A percentile compares a stretch with the other conserved stretches of the same genome.
Evolutionary conservation across 2,888 invertebrate species (phyloP).

Genomic region (Suillia variegata): DNA sequence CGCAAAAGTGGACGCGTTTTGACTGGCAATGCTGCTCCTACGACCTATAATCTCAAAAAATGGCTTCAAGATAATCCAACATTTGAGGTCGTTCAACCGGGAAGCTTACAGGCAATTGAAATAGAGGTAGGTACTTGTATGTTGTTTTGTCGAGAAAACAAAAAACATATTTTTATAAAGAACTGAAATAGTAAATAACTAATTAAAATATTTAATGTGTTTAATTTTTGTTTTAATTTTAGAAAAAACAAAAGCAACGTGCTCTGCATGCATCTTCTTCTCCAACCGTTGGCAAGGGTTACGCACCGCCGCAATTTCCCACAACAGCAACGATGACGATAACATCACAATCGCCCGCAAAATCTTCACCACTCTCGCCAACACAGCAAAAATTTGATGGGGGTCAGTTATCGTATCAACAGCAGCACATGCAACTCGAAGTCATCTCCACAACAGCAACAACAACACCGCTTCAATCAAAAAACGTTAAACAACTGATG

Average conservation of each 20-base stretch:
- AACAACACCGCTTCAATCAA: constrained; percentile 12
- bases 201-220: constrained; percentile 1
- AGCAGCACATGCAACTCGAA: constrained; percentile 20
- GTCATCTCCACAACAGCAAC: constrained; percentile 18
- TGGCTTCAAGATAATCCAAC: constrained; percentile 89
- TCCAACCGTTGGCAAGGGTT: neutral
- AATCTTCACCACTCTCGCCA: too few relatives aligned
- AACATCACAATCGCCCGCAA: too few relatives aligned
- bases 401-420: too few relatives aligned
- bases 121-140: too few relatives aligned
- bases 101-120: constrained; percentile 62
- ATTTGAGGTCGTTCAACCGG: constrained; percentile 80
- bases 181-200: neutral
- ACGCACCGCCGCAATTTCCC: too few relatives aligned
- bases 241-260: constrained; percentile 42
- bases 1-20: constrained; percentile 76
- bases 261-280: constrained; percentile 11
- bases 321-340: too few relatives aligned
- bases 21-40: constrained; percentile 82
- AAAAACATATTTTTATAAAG: neutral
- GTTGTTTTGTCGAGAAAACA: too few relatives aligned
- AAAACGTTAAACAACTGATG: constrained; percentile 26
- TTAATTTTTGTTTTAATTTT: constrained; percentile 10
- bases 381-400: too few relatives aligned
- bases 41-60: constrained; percentile 75